Base-by-base conservation (phyloP, 1,140 invertebrate genomes). In the Andrena cerasifolii region DNA sequence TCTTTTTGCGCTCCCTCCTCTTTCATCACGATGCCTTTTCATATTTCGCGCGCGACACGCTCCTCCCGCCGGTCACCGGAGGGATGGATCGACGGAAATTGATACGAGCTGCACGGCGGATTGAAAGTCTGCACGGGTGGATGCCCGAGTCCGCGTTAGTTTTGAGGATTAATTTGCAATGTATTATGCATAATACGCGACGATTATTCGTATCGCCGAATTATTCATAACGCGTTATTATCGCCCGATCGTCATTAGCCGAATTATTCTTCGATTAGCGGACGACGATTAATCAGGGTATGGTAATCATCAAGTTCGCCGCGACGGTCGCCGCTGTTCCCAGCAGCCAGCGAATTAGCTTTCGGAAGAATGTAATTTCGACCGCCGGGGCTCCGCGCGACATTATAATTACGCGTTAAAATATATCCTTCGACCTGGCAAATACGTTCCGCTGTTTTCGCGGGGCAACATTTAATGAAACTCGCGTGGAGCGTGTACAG, bases 221-320 rank as follows among this genome's bases (percentile, higher is more conserved):
- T 85, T 85, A 85, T 84, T 68, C 78, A 84, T 79, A 80, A 53
- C 73, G 59, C 62, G 67, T 80, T 83, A 70, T 77, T 78, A 72
- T 83, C 70, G 67, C 71, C 49, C 82, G 78, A 73, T 84, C 81
- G 78, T 84, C 78, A 82, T 84, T 83, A 84, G 83, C 40, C 77
- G 28, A 84, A 84, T 85, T 85, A 85, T 85, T 84, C 78, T 78
- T 74, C 83, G 73, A 85, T 85, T 85, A 85, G 73, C 78, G 59
- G 40, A 24, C 51, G 7, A 21, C 83, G 71, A 85, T 85, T 85
- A 84, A 84, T 84, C 83, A 80, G 62, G 21, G 63, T 56, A 43
- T 66, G 75, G 75, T 83, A 84, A 84, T 84, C 82, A 84, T 75
- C 79, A 71, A 78, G 66, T 79, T 72, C 28, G 56, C 49, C 74